Evolutionary conservation across 2,888 invertebrate species (phyloP).

Genomic region (Diaperis boleti): DNA sequence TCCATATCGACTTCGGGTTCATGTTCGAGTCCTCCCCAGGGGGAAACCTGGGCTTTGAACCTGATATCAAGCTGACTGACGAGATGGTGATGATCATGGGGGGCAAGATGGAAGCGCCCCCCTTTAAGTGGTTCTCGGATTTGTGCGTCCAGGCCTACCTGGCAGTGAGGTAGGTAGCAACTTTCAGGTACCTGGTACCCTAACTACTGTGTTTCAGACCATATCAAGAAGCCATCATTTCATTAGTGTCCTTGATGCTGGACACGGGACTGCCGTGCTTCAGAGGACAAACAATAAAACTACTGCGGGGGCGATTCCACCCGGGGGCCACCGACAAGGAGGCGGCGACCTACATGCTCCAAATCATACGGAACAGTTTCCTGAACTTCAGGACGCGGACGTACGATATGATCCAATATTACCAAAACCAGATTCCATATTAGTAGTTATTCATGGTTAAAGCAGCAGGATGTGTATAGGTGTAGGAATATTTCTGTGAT

Average conservation of each 20-base stretch:
- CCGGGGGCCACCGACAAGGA: slow-evolving; percentile 93
- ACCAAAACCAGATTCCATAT: slow-evolving; percentile 99
- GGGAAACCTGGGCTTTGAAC: slow-evolving; percentile 98
- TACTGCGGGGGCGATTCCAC: slow-evolving; percentile 91
- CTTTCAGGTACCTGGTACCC: too few relatives aligned
- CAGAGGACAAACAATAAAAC: slow-evolving; percentile 97
- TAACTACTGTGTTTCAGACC: slow-evolving; percentile 73
- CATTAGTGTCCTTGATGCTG: slow-evolving; percentile 96
- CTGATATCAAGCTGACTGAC: slow-evolving; percentile 98
- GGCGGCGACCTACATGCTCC: slow-evolving; percentile 94
- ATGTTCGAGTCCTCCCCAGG: slow-evolving; percentile 99
- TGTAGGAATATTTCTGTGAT: slow-evolving; percentile 17
- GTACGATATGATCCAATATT: slow-evolving; percentile 99
- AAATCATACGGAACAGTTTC: slow-evolving; percentile 93
- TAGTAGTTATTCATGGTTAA: slow-evolving; percentile 69
- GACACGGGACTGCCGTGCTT: slow-evolving; percentile 99
- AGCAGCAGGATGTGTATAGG: too few relatives aligned
- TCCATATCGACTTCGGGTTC: slow-evolving; percentile 99
- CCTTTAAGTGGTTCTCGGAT: slow-evolving; percentile 98
- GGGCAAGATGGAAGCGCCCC: slow-evolving; percentile 96
- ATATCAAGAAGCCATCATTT: slow-evolving; percentile 96
- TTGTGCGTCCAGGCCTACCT: slow-evolving; percentile 97
- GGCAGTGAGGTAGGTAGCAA: slow-evolving; percentile 96
- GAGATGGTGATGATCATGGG: slow-evolving; percentile 99
- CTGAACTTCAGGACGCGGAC: slow-evolving; percentile 96